Conservation (phyloP, 2,797 vertebrate genomes). For the Orientallactaga sibirica region DNA sequence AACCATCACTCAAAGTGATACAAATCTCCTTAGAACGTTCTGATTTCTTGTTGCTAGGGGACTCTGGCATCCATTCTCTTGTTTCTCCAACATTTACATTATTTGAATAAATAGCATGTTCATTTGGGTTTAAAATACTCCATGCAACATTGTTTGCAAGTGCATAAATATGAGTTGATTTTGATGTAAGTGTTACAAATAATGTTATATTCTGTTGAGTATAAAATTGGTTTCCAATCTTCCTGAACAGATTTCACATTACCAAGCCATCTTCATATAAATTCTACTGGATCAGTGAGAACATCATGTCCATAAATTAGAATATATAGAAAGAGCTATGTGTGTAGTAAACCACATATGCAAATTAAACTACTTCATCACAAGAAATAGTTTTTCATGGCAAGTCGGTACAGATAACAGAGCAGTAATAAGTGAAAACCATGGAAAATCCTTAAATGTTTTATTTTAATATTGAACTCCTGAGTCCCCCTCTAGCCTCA, state of each 20-base stretch:
- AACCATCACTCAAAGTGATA: neutral
- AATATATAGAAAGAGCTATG: constrained; percentile 33
- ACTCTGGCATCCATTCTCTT: constrained; percentile 49
- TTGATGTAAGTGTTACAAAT: constrained; percentile 56
- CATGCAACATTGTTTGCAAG: constrained; percentile 14
- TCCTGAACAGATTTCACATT: constrained; percentile 66
- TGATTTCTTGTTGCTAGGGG: constrained; percentile 46
- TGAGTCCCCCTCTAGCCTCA: fast-evolving
- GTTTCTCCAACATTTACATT: constrained; percentile 44
- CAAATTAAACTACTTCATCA: constrained; percentile 45
- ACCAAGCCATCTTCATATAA: constrained; percentile 46
- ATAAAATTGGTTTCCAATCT: constrained; percentile 51
- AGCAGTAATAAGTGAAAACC: neutral
- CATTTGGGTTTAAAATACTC: constrained; percentile 50
- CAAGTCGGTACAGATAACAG: neutral
- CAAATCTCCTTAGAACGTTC: neutral
- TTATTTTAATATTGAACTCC: neutral
- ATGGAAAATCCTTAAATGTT: neutral
- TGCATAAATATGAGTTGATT: constrained; percentile 59
- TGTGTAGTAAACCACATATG: constrained; percentile 18
- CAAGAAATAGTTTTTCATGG: constrained; percentile 30
- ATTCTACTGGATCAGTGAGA: constrained; percentile 42
- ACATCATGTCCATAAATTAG: constrained; percentile 2
- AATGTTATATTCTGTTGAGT: constrained; percentile 40
- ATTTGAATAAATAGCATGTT: constrained; percentile 66